These are phyloP conservation scores for Caenorhabditis virilis DNA, from an alignment of 2,888 invertebrate genomes.

Conservation along the genomic window DNA sequence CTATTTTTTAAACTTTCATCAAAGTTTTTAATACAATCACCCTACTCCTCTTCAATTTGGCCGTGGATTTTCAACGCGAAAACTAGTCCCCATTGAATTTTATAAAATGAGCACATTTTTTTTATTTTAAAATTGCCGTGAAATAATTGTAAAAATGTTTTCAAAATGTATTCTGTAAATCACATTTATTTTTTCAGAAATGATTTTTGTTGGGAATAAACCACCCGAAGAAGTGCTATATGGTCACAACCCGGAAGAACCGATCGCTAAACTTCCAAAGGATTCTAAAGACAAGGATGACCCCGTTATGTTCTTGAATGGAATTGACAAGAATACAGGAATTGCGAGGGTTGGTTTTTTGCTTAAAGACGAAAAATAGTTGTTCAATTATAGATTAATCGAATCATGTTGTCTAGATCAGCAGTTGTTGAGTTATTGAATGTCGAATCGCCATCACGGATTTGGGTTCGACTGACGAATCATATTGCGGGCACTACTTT, in stretches of 20 bases:
- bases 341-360: slow-evolving; percentile 7
- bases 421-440: slow-evolving; percentile 30
- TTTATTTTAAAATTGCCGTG: no score
- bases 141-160: no score
- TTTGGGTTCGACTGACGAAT: slow-evolving; percentile 49
- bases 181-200: slow-evolving; percentile 5
- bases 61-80: no score
- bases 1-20: no score
- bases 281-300: not conserved
- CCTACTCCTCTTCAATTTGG: no score
- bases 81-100: no score
- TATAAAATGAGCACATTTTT: no score
- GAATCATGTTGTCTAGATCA: slow-evolving; percentile 24
- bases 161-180: no score
- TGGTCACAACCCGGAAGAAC: slow-evolving; percentile 7
- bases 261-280: slow-evolving; percentile 10
- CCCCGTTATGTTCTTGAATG: slow-evolving; percentile 25
- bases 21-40: no score
- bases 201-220: slow-evolving; percentile 26
- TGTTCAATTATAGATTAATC: slow-evolving; percentile 34
- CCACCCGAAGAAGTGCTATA: slow-evolving; percentile 20
- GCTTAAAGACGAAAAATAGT: not conserved
- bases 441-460: slow-evolving; percentile 39
- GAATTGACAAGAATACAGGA: slow-evolving; percentile 17
- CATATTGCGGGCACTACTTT: slow-evolving; percentile 40